Evolutionary conservation across 2,113 vertebrate species (phyloP), one percentile per base, ranked within the genome.

Genomic region (Perccottus glenii): DNA sequence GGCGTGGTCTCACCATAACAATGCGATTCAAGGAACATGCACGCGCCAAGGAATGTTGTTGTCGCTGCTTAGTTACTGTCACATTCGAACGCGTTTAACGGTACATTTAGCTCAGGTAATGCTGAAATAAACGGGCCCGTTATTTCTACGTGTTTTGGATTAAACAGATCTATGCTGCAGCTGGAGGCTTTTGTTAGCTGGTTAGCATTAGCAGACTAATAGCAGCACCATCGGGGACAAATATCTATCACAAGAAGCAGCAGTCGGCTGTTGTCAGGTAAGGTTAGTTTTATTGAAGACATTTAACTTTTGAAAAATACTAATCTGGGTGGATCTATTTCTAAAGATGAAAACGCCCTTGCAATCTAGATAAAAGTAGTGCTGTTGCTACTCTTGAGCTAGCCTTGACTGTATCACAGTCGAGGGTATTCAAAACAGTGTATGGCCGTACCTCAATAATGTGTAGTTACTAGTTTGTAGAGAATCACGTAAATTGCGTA

Each of bases 31-130:
- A 88, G 78, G 77, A 78, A 80, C 67, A 89, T 75, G 82, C 89
- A 91, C 90, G 87, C 89, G 81, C 88, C 79, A 88, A 75, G 78
- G 73, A 92, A 89, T 93, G 90, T 92, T 90, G 88, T 57, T 55
- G 9, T 70, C 33, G 68, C 60, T 60, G 44, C 38, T 10, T 56
- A 52, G 50, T 36, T 60, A 75, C 70, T 33, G 63, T 42, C 9
- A 7, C 4, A 4, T 19, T 52, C 3, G 2, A 1, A 4, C 9
- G 2, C 11, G 9, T 47, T 67, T 67, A 57, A 60, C 70, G 44
- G 38, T 6, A 3, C 40, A 40, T 15, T 7, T 8, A 11, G 55
- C 51, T 59, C 60, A 47, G 16, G n/a, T 67, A 3, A 52, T 56
- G 51, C 7, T 19, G 49, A 35, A 2, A 16, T 55, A 35, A 64